These are phyloP conservation scores for Acanthurus leucopareius DNA, from an alignment of 2,797 vertebrate genomes.

Conservation along the genomic window DNA sequence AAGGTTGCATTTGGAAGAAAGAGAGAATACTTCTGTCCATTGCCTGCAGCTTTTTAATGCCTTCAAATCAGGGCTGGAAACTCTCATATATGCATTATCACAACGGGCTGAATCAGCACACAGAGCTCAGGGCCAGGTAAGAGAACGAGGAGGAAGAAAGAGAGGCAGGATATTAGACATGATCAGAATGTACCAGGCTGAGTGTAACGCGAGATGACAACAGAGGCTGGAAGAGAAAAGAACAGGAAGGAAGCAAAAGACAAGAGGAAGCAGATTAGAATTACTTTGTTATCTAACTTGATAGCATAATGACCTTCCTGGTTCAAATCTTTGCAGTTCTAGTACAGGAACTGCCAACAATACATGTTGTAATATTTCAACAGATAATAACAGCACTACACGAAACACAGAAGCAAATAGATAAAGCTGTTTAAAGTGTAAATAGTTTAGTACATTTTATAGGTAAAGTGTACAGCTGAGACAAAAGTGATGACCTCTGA, in stretches of 20 bases:
- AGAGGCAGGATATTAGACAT: constrained; percentile 34
- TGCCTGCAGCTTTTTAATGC: constrained; percentile 62
- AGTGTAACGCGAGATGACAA: constrained; percentile 41
- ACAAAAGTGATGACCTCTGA: neutral
- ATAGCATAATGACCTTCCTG: constrained; percentile 22
- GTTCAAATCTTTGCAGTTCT: constrained; percentile 16
- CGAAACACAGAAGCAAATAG: neutral
- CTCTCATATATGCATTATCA: constrained; percentile 61
- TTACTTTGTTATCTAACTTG: constrained; percentile 23
- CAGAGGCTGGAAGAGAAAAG: constrained; percentile 40
- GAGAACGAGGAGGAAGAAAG: neutral
- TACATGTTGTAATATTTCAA: neutral
- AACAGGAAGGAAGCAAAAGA: constrained; percentile 49
- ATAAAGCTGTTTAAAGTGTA: neutral
- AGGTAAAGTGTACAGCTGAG: too few relatives aligned
- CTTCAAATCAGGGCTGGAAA: constrained; percentile 62
- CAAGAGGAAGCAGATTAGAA: constrained; percentile 48
- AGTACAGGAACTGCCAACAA: neutral
- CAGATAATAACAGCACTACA: neutral
- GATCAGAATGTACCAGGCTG: constrained; percentile 42
- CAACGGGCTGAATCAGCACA: constrained; percentile 71
- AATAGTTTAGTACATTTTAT: neutral
- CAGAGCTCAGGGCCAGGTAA: constrained; percentile 47
- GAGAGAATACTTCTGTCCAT: constrained; percentile 61
- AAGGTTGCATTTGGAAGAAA: constrained; percentile 54